These are phyloP conservation scores for Trematocara variabile DNA, from an alignment of 2,113 vertebrate species.

Conservation along the genomic window DNA sequence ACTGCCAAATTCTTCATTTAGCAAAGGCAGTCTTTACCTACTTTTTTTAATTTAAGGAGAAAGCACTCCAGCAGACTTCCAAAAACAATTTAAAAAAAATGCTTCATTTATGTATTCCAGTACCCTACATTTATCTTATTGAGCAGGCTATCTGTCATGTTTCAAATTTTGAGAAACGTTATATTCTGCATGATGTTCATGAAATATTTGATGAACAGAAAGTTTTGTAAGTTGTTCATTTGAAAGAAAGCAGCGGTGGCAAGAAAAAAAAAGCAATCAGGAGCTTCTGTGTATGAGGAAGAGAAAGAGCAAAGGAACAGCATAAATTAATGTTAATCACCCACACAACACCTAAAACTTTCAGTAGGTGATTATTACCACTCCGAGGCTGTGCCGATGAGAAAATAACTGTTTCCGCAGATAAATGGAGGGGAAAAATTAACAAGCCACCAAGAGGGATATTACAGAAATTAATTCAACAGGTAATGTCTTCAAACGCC, in stretches of 20 bases:
- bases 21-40: background rate
- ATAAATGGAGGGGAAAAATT: constrained; percentile 13
- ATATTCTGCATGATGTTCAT: background rate
- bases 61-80: background rate
- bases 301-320: background rate
- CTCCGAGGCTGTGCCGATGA: constrained; percentile 1
- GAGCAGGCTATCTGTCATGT: background rate
- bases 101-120: background rate
- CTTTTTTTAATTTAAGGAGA: background rate
- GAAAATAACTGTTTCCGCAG: constrained; percentile 22
- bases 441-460: constrained; percentile 42
- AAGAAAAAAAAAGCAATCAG: constrained; percentile 4
- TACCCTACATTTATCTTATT: background rate
- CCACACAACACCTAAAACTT: constrained; percentile 1
- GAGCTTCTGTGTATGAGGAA: background rate
- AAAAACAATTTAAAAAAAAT: background rate
- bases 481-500: constrained; percentile 43
- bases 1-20: background rate
- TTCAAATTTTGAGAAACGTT: background rate
- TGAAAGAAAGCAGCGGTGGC: background rate
- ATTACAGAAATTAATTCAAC: constrained; percentile 55
- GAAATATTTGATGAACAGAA: background rate
- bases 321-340: constrained; percentile 39
- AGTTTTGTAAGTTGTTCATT: background rate
- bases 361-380: constrained; percentile 13